Base-by-base conservation (phyloP, 1,140 invertebrate genomes). In the Lasioglossum baleicum region DNA sequence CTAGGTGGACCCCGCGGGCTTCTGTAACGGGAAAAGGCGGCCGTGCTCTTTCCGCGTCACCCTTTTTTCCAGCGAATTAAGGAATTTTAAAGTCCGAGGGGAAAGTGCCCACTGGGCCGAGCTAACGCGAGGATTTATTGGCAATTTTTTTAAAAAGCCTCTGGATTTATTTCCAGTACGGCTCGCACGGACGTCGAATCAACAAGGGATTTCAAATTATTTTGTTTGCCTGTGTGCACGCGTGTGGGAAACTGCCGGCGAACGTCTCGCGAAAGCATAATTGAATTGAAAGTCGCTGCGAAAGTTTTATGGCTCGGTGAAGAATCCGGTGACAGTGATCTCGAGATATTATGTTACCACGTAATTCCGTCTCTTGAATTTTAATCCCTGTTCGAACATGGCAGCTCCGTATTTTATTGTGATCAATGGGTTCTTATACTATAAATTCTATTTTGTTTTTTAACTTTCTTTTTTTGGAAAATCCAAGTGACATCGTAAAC, bases 111-210 rank as follows among this genome's bases (percentile, higher is more conserved):
- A 89, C 63, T 74, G 88, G 89, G 86, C 88, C 83, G 87, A 66
- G 85, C 86, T 91, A 91, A 90, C 89, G 75, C 82, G 87, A 85
- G 80, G 90, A 92, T 92, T 92, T 92, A 92, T 92, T 91, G 90
- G 85, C 91, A 92, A 92, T 92, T 92, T 92, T 90, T 91, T 87
- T 90, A 91, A 91, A 91, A 91, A 91, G 90, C 87, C 87, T 88
- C 82, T 88, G 85, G 87, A 92, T 91, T 92, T 92, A 91, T 91
- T 90, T 89, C 83, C 89, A 89, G 89, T 76, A 70, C 63, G 72
- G 78, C 66, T 77, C 2, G 10, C 44, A 13, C 10, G 61, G 40
- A 56, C 67, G 73, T 82, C 67, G 53, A 71, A 64, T 31, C 44
- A 44, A 58, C 53, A 48, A 48, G 69, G 76, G 76, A 65, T 8